phyloP scores from a whole-genome alignment of 2,888 invertebrate species.

The Acanthacorydalis orientalis region DNA sequence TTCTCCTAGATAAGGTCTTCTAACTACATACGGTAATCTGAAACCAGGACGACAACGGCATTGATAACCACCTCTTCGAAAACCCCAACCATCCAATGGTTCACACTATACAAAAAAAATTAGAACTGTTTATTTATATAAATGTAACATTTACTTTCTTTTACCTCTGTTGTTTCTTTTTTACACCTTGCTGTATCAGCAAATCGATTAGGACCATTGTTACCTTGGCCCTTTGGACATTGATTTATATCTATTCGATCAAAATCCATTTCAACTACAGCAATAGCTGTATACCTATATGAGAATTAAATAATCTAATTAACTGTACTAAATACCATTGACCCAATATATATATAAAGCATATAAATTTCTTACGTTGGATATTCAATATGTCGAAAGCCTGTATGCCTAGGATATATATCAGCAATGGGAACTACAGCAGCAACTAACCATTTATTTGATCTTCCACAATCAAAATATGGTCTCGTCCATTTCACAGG shows the following conservation, averaged over 20 bases:
- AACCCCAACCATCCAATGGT: constrained; percentile 91
- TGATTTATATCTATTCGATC: constrained; percentile 96
- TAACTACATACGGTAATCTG: constrained; percentile 70
- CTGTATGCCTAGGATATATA: constrained; percentile 84
- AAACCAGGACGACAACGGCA: constrained; percentile 82
- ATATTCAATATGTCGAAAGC: constrained; percentile 83
- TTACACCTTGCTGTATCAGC: constrained; percentile 83
- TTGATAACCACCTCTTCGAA: constrained; percentile 87
- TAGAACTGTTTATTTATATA: neutral
- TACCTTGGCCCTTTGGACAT: constrained; percentile 79
- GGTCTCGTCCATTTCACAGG: constrained; percentile 90
- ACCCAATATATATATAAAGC: constrained; percentile 11
- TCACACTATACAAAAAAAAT: constrained; percentile 53
- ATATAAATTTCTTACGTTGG: constrained; percentile 52
- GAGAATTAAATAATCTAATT: constrained; percentile 6
- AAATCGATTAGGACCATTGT: constrained; percentile 75
- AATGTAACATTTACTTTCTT: constrained; percentile 4
- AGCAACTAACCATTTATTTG: constrained; percentile 90
- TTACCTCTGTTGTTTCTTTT: constrained; percentile 71
- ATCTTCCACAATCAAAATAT: constrained; percentile 90
- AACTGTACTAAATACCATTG: neutral
- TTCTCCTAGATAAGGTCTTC: constrained; percentile 85
- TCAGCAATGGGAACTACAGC: constrained; percentile 92
- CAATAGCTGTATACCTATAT: constrained; percentile 71
- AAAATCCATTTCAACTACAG: constrained; percentile 91